A percentile compares a stretch with the other conserved stretches of the same genome.
These are phyloP conservation scores for Oncorhynchus gorbuscha DNA, from an alignment of 2,113 vertebrate genomes.

Conservation along the genomic window DNA sequence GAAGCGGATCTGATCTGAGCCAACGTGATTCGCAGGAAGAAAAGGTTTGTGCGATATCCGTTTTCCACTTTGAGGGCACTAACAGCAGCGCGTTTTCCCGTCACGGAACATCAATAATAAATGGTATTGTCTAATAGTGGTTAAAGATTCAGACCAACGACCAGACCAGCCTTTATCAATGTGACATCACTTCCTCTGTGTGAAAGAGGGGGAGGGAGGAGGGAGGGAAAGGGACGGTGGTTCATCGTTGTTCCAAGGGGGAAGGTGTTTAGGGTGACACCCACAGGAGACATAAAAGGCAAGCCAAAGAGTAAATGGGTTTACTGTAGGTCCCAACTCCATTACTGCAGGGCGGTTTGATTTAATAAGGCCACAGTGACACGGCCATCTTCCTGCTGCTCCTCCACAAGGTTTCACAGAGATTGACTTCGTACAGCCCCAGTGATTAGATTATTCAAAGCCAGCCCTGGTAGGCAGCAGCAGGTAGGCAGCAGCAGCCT, in stretches of 20 bases:
- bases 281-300: no score
- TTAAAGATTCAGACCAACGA: neutral
- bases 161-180: neutral
- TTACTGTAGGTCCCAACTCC: no score
- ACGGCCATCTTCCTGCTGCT: no score
- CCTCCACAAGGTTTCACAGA: no score
- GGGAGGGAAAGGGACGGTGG: neutral
- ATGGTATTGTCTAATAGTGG: neutral
- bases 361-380: no score
- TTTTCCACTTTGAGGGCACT: neutral
- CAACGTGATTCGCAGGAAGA: neutral
- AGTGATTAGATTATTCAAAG: neutral
- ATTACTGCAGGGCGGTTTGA: no score
- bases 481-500: no score
- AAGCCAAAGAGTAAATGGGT: no score
- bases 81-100: neutral
- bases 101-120: constrained; percentile 11
- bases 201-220: no score
- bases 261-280: neutral
- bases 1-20: constrained; percentile 11
- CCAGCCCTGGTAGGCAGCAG: neutral
- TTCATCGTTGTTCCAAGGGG: neutral
- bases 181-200: constrained; percentile 2
- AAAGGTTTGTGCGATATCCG: neutral
- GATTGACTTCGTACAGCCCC: neutral